Percentiles rank a stretch among this genome's conserved stretches.
Evolutionary conservation across 2,797 vertebrate species (phyloP).

Genomic region (Myotis findleyi): DNA sequence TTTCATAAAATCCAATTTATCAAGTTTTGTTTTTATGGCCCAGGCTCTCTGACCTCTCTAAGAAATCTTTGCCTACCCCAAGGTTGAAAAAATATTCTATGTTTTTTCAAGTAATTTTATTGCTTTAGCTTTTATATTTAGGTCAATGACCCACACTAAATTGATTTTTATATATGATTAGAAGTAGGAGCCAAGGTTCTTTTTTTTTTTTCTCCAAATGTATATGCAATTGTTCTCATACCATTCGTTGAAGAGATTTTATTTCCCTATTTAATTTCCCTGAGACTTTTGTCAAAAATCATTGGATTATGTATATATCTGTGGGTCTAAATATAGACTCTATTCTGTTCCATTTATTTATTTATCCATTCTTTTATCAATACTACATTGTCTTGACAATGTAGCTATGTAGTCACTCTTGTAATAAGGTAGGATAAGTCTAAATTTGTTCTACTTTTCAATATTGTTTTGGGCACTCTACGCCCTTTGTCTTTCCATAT

Average conservation of each 20-base stretch:
- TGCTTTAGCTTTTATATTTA: slow-evolving; percentile 4
- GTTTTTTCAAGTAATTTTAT: slow-evolving; percentile 27
- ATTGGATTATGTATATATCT: background rate
- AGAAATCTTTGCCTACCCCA: slow-evolving; percentile 11
- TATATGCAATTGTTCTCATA: background rate
- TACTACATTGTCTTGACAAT: background rate
- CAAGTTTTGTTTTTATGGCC: background rate
- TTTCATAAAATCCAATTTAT: slow-evolving; percentile 22
- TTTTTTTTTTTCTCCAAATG: background rate
- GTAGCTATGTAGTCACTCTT: background rate
- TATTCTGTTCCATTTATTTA: background rate
- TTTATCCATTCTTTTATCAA: background rate
- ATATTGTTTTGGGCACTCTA: background rate
- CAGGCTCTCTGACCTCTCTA: background rate
- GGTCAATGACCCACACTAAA: slow-evolving; percentile 10
- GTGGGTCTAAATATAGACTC: background rate
- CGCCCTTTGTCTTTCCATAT: background rate
- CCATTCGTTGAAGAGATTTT: background rate
- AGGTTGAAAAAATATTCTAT: background rate
- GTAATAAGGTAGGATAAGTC: background rate
- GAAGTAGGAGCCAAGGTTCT: background rate
- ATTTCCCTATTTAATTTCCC: slow-evolving; percentile 26
- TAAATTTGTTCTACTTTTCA: slow-evolving; percentile 11
- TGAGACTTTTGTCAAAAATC: background rate
- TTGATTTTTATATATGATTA: slow-evolving; percentile 1